Evolutionary conservation across 1,140 invertebrate species (phyloP), one percentile per base, ranked within the genome.

Genomic region (Hetaerina americana): DNA sequence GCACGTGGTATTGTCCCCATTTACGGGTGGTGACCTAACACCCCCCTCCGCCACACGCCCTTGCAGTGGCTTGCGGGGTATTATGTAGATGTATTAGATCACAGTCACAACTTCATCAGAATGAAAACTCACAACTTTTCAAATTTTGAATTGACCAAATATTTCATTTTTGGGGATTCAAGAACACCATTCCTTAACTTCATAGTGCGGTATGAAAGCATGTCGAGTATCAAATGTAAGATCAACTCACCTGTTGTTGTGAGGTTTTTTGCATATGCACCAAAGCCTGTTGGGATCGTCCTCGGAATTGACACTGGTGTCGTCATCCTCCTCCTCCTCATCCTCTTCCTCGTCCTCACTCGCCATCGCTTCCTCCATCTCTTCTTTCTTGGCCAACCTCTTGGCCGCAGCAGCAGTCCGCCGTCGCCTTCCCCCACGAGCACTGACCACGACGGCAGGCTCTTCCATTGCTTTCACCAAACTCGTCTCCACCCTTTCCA

Each of bases 181-280:
- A n/a, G n/a, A n/a, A n/a, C n/a, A n/a, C n/a, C n/a, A n/a, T n/a
- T n/a, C n/a, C n/a, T n/a, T n/a, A n/a, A 12, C n/a, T 12, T 57
- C 10, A 12, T 10, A 12, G 49, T 10, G 10, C n/a, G 49, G 10
- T 12, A n/a, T n/a, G n/a, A n/a, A n/a, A n/a, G n/a, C 12, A 25
- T 28, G 15, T 27, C 29, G 5, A 25, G 26, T 8, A 29, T 27
- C 15, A 57, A 15, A 10, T 66, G 10, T 26, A 28, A 67, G 28
- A 70, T 40, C 66, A 25, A 49, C 31, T 73, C 70, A 78, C 78
- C 94, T 86, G 82, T 97, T 96, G 77, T 96, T 95, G 79, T 98
- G 94, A 0, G 95, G 96, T 77, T 95, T 92, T 76, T 91, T 89
- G 79, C 96, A 98, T 77, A 97, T 92, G 80, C 96, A 98, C 94